Percentiles rank a stretch among this genome's conserved stretches.
Evolutionary conservation across 2,797 vertebrate species (phyloP).

Genomic region (Euphonia xanthogaster): DNA sequence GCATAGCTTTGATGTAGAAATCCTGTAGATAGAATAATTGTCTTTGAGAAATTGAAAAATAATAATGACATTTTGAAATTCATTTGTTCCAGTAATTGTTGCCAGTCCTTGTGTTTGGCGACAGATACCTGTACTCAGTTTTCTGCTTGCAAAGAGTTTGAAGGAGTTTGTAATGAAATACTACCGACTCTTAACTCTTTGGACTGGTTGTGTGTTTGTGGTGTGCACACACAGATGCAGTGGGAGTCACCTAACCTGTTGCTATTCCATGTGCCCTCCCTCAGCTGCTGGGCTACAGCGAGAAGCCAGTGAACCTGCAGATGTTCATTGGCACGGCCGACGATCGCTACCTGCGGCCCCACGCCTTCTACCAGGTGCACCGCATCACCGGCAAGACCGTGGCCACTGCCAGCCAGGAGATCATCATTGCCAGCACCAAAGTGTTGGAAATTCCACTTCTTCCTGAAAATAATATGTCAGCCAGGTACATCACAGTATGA

Average conservation of each 20-base stretch:
- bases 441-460: conserved; percentile 97
- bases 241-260: background rate
- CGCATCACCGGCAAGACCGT: conserved; percentile 99
- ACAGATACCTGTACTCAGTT: background rate
- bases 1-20: background rate
- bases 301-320: conserved; percentile 95
- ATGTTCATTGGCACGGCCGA: conserved; percentile 99
- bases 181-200: background rate
- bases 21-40: background rate
- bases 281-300: conserved; percentile 93
- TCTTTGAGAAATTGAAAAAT: background rate
- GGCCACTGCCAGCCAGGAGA: conserved; percentile 96
- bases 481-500: conserved; percentile 81
- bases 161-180: background rate
- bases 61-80: background rate
- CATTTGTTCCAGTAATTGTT: background rate
- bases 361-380: conserved; percentile 99
- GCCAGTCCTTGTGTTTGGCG: background rate
- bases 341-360: conserved; percentile 94
- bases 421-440: conserved; percentile 93
- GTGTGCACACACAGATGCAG: background rate
- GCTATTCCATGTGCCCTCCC: background rate
- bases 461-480: conserved; percentile 97
- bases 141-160: background rate
- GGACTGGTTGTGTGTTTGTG: background rate